These are phyloP conservation scores for Harpagoxenus sublaevis DNA, from an alignment of 2,888 invertebrate genomes.

Conservation along the genomic window DNA sequence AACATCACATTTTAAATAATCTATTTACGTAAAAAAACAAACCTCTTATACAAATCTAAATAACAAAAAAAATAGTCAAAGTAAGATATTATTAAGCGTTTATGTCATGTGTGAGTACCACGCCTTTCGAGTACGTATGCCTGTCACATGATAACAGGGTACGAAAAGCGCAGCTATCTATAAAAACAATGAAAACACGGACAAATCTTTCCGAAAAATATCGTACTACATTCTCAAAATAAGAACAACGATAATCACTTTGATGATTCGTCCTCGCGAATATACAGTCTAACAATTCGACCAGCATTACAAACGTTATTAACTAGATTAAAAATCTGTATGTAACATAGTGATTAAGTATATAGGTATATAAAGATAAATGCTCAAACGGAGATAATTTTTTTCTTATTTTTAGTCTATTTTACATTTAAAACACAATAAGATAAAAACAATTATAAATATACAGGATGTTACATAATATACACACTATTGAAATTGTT, in stretches of 20 bases:
- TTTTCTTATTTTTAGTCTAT: neutral
- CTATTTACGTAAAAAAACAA: neutral
- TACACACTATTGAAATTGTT: neutral
- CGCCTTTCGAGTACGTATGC: constrained; percentile 52
- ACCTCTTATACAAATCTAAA: constrained; percentile 7
- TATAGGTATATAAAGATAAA: constrained; percentile 9
- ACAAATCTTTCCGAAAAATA: constrained; percentile 26
- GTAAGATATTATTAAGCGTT: constrained; percentile 16
- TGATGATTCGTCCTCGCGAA: constrained; percentile 26
- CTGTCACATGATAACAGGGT: constrained; percentile 58
- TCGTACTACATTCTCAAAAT: constrained; percentile 52
- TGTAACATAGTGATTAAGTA: neutral
- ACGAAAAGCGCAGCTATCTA: constrained; percentile 40
- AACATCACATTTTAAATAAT: constrained; percentile 16
- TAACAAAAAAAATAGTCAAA: constrained; percentile 3
- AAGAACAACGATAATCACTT: constrained; percentile 50
- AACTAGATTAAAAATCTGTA: constrained; percentile 32
- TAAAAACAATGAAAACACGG: neutral
- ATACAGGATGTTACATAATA: neutral
- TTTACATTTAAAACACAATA: neutral
- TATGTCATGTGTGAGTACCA: constrained; percentile 16
- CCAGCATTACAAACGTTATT: neutral
- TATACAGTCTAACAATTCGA: constrained; percentile 7
- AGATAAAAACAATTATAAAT: neutral
- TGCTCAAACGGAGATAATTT: neutral